Base-by-base conservation (phyloP, 2,888 invertebrate species). In the Lutraria lutraria region DNA sequence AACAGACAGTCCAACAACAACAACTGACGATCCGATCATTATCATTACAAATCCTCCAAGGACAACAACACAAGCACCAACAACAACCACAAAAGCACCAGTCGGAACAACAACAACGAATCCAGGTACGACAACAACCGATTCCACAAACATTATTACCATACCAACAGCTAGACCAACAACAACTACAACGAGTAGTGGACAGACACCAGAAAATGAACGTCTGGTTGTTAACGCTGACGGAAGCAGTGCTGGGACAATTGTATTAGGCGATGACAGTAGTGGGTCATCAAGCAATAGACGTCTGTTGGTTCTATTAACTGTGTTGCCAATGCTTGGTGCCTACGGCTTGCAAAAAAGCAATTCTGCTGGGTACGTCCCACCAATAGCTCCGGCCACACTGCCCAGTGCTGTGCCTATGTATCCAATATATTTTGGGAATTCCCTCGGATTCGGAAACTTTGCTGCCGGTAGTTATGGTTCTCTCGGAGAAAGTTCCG, bases 251-350 rank as follows among this genome's bases (percentile, higher is more conserved):
- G 25, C 81, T 53, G 81, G 52, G 21, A 25, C 72, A 4, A 43
- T 76, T 21, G 56, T 63, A 0, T 25, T 19, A 15, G 72, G 60
- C 4, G 19, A 76, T 19, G 25, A 25, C 53, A 21, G 13, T 15
- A 43, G 29, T 52, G 83, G 60, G 21, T 16, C 15, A 0, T 53
- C 31, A 54, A 87, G 86, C 81, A 90, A 86, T 80, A 60, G 81
- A n/a, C 88, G 85, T 2, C 76, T 92, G 54, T 56, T 92, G 85
- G 34, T 88, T 31, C 81, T 92, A 15, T 81, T 91, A 0, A 86
- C 89, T 54, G 34, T 92, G 34, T 53, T 92, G 6, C 92, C 92
- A 3, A 29, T 92, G 3, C 52, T 92, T 0, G 92, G 92, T 13
- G 92, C 92, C 0, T 63, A 85, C 34, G 86, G 87, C 53, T 56